Percentiles rank a stretch among this genome's conserved stretches.
Conservation (phyloP, 2,797 vertebrate species). For the Avahi laniger region DNA sequence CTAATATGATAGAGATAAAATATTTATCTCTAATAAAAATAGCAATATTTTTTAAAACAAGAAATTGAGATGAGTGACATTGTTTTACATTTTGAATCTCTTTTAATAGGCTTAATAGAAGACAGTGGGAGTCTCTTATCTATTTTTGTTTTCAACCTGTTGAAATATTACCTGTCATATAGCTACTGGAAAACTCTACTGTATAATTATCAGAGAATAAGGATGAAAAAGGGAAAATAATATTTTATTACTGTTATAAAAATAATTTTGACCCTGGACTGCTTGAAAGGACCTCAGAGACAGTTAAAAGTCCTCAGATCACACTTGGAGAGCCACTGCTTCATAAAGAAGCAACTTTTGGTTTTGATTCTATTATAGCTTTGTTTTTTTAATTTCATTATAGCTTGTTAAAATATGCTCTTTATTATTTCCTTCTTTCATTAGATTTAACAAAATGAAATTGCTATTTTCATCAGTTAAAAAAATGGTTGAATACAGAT, state of each 20-base stretch:
- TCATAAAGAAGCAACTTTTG: neutral
- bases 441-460: constrained; percentile 15
- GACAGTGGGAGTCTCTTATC: neutral
- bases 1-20: neutral
- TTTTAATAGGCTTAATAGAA: neutral
- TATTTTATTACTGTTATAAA: neutral
- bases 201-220: neutral
- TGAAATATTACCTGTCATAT: neutral
- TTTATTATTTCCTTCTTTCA: constrained; percentile 1
- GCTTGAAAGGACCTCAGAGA: neutral
- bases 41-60: neutral
- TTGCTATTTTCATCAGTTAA: neutral
- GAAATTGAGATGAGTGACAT: neutral
- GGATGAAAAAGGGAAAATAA: neutral
- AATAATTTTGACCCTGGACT: neutral
- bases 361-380: neutral
- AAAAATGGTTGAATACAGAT: neutral
- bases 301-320: neutral
- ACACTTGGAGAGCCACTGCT: neutral
- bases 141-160: constrained; percentile 12
- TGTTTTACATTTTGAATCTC: neutral
- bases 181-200: neutral
- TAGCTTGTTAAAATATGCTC: neutral
- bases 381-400: neutral
- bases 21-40: neutral